Conservation (phyloP, 1,140 invertebrate genomes). For the Hycleus phaleratus region DNA sequence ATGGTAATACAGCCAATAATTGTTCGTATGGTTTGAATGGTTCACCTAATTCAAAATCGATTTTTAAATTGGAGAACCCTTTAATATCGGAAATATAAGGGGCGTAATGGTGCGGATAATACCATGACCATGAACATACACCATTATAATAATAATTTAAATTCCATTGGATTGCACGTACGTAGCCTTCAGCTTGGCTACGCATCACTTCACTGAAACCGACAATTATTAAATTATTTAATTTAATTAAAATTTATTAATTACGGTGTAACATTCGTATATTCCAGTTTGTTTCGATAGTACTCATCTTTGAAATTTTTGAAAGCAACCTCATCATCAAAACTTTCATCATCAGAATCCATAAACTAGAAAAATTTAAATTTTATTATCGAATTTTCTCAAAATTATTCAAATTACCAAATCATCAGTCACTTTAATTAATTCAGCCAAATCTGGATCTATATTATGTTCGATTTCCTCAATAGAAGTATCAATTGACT, state of each 20-base stretch:
- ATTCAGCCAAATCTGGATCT: constrained; percentile 46
- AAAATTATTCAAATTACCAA: constrained; percentile 42
- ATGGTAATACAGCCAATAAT: constrained; percentile 83
- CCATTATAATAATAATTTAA: constrained; percentile 95
- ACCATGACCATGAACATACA: constrained; percentile 96
- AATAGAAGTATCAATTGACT: constrained; percentile 3
- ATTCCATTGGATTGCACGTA: constrained; percentile 93
- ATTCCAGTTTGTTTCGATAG: constrained; percentile 85
- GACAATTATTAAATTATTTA: constrained; percentile 4
- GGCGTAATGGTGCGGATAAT: constrained; percentile 93
- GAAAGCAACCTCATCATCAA: constrained; percentile 59
- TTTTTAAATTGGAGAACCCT: constrained; percentile 63
- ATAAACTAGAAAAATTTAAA: constrained; percentile 21
- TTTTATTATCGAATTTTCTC: constrained; percentile 16
- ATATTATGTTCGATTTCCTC: constrained; percentile 9
- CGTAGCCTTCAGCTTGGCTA: constrained; percentile 80
- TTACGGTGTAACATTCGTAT: constrained; percentile 61
- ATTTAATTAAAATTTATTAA: constrained; percentile 29
- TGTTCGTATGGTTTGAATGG: constrained; percentile 95
- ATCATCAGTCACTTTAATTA: constrained; percentile 53
- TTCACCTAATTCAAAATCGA: constrained; percentile 73
- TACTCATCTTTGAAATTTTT: constrained; percentile 81
- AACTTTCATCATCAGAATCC: constrained; percentile 17
- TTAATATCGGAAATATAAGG: constrained; percentile 92
- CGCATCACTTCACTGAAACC: constrained; percentile 61